A percentile compares a stretch with the other conserved stretches of the same genome.
phyloP scores from a whole-genome alignment of 2,113 vertebrate species.

The Myotis davidii region DNA sequence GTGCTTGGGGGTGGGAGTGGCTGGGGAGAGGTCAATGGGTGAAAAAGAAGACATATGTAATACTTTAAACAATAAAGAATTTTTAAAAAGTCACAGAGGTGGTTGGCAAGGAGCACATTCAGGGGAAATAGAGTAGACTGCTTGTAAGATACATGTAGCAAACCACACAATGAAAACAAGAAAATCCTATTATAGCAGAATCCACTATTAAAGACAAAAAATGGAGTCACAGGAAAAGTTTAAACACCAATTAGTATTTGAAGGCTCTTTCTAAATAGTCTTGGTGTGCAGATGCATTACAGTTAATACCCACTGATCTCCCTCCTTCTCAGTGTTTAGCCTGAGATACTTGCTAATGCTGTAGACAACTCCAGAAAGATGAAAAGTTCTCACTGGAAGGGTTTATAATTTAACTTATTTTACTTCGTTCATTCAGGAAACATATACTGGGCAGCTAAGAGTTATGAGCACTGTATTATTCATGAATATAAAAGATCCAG shows the following conservation, averaged over 20 bases:
- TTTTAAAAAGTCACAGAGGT: neutral
- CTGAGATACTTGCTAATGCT: neutral
- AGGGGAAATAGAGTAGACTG: neutral
- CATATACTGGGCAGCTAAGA: neutral
- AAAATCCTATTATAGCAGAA: neutral
- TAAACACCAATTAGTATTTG: neutral
- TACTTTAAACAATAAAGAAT: too few relatives aligned
- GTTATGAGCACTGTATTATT: neutral
- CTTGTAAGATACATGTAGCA: neutral
- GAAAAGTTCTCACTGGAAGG: neutral
- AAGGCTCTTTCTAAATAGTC: neutral
- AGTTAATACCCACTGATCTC: neutral
- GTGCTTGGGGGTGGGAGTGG: too few relatives aligned
- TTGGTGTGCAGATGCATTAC: neutral
- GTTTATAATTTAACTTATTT: conserved; percentile 26
- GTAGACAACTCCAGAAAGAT: neutral
- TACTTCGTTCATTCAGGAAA: conserved; percentile 17
- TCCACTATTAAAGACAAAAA: neutral
- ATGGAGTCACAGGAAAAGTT: neutral
- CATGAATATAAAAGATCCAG: conserved; percentile 2
- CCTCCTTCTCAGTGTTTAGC: neutral
- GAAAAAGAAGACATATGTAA: too few relatives aligned
- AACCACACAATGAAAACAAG: neutral
- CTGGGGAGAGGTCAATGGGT: too few relatives aligned
- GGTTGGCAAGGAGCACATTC: neutral